A percentile compares a stretch with the other conserved stretches of the same genome.
Conservation (phyloP, 2,888 invertebrate genomes). For the Microctonus brassicae region DNA sequence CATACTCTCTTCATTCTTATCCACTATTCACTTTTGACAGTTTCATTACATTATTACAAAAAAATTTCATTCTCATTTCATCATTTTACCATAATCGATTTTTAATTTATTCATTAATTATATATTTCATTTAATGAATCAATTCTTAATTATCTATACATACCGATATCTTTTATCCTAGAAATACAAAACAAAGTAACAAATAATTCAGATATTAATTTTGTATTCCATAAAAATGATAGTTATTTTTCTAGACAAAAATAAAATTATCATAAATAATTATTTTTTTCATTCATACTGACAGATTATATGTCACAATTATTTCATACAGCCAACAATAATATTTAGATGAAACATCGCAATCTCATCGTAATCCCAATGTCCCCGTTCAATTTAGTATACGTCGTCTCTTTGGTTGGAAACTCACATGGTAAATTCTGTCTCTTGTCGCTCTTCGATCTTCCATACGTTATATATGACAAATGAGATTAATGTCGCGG, state of each 20-base stretch:
- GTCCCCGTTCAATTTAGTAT: slow-evolving; percentile 49
- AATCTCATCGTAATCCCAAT: slow-evolving; percentile 18
- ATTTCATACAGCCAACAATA: background rate
- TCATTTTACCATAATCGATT: background rate
- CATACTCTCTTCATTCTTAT: background rate
- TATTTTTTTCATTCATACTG: background rate
- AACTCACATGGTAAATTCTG: background rate
- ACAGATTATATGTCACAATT: slow-evolving; percentile 2
- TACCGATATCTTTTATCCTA: too few species aligned
- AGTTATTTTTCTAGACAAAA: too few species aligned
- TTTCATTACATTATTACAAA: background rate
- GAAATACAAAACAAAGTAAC: too few species aligned
- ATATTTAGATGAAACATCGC: slow-evolving; percentile 18
- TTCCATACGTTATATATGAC: slow-evolving; percentile 56
- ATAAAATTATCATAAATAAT: too few species aligned
- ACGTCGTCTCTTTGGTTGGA: slow-evolving; percentile 44
- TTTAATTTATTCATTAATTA: background rate
- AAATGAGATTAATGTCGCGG: slow-evolving; percentile 62
- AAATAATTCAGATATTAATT: too few species aligned
- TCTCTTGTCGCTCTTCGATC: slow-evolving; percentile 50
- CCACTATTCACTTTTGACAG: background rate
- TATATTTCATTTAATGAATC: too few species aligned
- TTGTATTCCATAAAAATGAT: too few species aligned
- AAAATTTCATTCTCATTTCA: background rate
- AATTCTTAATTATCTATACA: too few species aligned